Base-by-base conservation (phyloP, 2,888 invertebrate species). In the Lissonota sp. region DNA sequence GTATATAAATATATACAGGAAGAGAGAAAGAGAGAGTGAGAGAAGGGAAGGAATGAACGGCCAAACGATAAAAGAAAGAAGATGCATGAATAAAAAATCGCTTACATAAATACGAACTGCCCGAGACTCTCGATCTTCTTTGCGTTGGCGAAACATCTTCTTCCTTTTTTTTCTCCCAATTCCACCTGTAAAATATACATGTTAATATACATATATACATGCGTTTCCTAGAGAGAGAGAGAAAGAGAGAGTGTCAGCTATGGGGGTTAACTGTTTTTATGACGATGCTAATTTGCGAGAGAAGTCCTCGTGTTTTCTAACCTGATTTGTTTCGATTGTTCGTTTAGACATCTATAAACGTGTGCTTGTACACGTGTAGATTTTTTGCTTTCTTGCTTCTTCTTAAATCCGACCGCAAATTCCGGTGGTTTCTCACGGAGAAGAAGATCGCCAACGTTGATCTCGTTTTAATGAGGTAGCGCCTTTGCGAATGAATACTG, bases 21-120 rank as follows among this genome's bases (percentile, higher is more conserved):
- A 79, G 78, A 40, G 66, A 42, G 58, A 44, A 51, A 42, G 58
- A 44, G 63, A 66, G 51, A 72, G 84, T 78, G 82, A 78, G 70
- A 74, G 26, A 71, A 80, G 81, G 79, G 81, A 82, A 76, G 49
- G 49, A 75, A 79, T 67, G 80, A 76, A 73, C 79, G 73, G 74
- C 81, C 26, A 72, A 74, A 74, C 49, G 67, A 70, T 64, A 58
- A 62, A 74, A 66, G 66, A 73, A 76, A 74, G 86, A 85, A 80
- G 80, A 81, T 84, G 86, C 84, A 87, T 85, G 87, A 87, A 86
- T 87, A 87, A 87, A 88, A 86, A 86, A 88, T 86, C 86, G 86
- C 86, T 87, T 87, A 84, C 82, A 86, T 86, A 87, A 87, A 86
- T 88, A 86, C 84, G 70, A 85, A 85, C 85, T 76, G 81, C 67